Conservation (phyloP, 2,888 invertebrate species). For the Epinotia brunnichana region DNA sequence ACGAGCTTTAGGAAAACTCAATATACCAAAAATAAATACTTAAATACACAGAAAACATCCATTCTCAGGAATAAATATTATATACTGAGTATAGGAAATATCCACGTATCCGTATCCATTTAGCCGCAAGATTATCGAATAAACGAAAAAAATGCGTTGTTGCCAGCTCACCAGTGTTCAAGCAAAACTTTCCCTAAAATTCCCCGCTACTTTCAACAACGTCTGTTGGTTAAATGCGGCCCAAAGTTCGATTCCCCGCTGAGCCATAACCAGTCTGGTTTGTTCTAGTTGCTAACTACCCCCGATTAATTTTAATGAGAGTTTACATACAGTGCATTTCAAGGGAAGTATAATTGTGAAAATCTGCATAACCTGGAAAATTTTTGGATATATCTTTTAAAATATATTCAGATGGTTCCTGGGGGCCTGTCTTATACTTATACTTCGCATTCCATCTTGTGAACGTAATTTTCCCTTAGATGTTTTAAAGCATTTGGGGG, state of each 20-base stretch:
- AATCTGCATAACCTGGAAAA: constrained; percentile 14
- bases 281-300: constrained; percentile 20
- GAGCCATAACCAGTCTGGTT: constrained; percentile 27
- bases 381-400: background rate
- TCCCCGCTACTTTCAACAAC: constrained; percentile 18
- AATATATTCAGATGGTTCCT: background rate
- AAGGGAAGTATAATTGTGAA: constrained; percentile 17
- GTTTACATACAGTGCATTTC: constrained; percentile 23
- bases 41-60: too few relatives aligned
- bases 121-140: too few relatives aligned
- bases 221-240: constrained; percentile 15
- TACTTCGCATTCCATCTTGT: too few relatives aligned
- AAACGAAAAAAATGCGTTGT: background rate
- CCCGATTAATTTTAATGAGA: constrained; percentile 29
- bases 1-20: too few relatives aligned
- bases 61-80: too few relatives aligned
- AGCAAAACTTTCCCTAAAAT: background rate
- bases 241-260: constrained; percentile 27
- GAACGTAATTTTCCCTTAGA: too few relatives aligned
- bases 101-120: too few relatives aligned
- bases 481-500: too few relatives aligned
- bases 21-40: too few relatives aligned
- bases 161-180: background rate
- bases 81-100: too few relatives aligned
- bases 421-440: background rate